These are phyloP conservation scores for Bubo blakistoni DNA, from an alignment of 2,113 vertebrate genomes.

Conservation along the genomic window DNA sequence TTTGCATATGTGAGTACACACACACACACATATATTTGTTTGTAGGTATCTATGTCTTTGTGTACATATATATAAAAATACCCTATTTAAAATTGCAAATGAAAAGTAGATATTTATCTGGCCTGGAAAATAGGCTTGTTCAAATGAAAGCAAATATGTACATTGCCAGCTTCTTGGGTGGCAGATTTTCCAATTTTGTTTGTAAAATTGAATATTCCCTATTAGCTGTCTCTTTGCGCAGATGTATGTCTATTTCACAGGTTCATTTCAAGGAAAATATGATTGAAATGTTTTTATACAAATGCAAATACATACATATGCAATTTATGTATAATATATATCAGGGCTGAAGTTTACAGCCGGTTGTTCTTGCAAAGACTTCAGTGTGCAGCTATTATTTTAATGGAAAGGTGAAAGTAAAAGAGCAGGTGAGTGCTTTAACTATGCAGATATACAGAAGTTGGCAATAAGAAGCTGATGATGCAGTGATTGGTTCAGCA, in stretches of 20 bases:
- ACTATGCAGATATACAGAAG: background rate
- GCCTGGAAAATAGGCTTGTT: slow-evolving; percentile 10
- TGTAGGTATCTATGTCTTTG: background rate
- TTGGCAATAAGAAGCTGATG: slow-evolving; percentile 34
- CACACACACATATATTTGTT: background rate
- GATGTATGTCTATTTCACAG: slow-evolving; percentile 37
- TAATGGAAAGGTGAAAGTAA: slow-evolving; percentile 48
- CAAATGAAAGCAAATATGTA: slow-evolving; percentile 44
- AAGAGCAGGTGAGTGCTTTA: slow-evolving; percentile 18
- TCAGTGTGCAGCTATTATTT: slow-evolving; percentile 29
- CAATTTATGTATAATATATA: slow-evolving; percentile 36
- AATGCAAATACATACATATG: slow-evolving; percentile 18
- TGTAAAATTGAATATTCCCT: slow-evolving; percentile 25
- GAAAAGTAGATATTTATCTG: slow-evolving; percentile 23
- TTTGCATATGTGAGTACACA: background rate
- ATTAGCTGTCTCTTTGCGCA: slow-evolving; percentile 43
- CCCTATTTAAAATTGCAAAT: slow-evolving; percentile 14
- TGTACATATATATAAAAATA: background rate
- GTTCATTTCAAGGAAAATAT: slow-evolving; percentile 37
- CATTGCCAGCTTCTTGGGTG: slow-evolving; percentile 27
- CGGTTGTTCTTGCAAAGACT: slow-evolving; percentile 37
- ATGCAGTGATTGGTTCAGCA: background rate
- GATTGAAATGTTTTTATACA: slow-evolving; percentile 51
- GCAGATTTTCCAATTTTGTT: slow-evolving; percentile 56
- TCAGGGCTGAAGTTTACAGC: slow-evolving; percentile 33